phyloP scores from a whole-genome alignment of 2,888 invertebrate genomes.

The Neoitamus cyanurus region DNA sequence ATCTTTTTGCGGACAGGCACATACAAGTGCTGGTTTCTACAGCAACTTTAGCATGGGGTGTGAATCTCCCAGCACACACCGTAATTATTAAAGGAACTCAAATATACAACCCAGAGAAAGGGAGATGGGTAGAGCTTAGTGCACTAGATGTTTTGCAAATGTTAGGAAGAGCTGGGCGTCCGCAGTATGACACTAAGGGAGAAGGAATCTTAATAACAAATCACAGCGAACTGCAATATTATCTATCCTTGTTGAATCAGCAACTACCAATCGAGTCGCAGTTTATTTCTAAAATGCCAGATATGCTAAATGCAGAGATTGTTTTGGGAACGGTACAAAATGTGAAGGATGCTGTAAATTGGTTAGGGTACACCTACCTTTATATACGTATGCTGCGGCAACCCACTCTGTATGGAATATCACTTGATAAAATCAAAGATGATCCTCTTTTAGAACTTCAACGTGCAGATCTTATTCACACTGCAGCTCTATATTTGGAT shows the following conservation, averaged over 20 bases:
- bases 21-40: constrained; percentile 98
- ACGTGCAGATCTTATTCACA: constrained; percentile 94
- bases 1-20: constrained; percentile 97
- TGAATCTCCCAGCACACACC: constrained; percentile 98
- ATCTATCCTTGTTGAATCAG: constrained; percentile 96
- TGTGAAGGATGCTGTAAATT: constrained; percentile 88
- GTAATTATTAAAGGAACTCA: constrained; percentile 96
- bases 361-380: constrained; percentile 96
- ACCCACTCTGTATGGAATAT: constrained; percentile 90
- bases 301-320: constrained; percentile 98
- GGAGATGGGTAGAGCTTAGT: constrained; percentile 97
- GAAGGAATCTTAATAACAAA: constrained; percentile 98
- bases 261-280: constrained; percentile 99
- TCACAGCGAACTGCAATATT: constrained; percentile 98
- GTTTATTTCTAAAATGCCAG: constrained; percentile 90
- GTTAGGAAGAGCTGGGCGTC: constrained; percentile 97
- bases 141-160: constrained; percentile 98
- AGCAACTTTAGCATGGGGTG: constrained; percentile 99
- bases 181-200: constrained; percentile 98
- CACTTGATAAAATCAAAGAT: constrained; percentile 79
- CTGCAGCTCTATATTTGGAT: constrained; percentile 90
- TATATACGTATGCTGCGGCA: constrained; percentile 95
- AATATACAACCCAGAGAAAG: constrained; percentile 98
- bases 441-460: constrained; percentile 90
- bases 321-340: constrained; percentile 93